Evolutionary conservation across 2,888 invertebrate genomes (phyloP).

Genomic region (Autographa gamma): DNA sequence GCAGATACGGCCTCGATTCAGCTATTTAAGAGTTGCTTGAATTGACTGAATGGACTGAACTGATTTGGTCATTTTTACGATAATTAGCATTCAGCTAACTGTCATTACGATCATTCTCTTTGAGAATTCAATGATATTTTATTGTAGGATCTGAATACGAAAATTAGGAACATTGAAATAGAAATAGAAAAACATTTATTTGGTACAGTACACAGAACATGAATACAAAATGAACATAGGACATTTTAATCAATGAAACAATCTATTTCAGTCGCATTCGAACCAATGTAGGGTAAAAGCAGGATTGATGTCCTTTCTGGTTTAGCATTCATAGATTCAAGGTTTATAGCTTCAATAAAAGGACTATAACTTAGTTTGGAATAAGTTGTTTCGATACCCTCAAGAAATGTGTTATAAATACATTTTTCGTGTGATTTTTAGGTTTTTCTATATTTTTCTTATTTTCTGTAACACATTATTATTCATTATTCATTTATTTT

Average conservation of each 20-base stretch:
- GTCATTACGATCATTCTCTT: no score
- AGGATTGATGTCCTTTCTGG: conserved; percentile 38
- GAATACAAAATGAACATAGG: no score
- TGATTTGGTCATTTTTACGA: no score
- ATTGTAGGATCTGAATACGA: no score
- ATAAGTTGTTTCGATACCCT: conserved; percentile 16
- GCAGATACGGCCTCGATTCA: neutral
- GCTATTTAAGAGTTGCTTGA: no score
- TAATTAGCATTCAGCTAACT: no score
- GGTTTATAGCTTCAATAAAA: conserved; percentile 41
- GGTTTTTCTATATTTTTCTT: neutral
- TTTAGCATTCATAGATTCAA: conserved; percentile 46
- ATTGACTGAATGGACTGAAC: no score
- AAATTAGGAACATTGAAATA: neutral
- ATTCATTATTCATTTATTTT: no score
- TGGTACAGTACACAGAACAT: no score
- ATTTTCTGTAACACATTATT: no score
- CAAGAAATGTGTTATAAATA: conserved; percentile 7
- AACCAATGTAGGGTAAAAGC: conserved; percentile 32
- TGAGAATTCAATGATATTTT: no score
- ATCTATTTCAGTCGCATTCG: conserved; percentile 15
- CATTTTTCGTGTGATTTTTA: neutral
- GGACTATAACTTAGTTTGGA: conserved; percentile 12
- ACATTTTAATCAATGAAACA: neutral
- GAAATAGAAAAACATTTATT: no score